These are phyloP conservation scores for Stichodactyla mertensii DNA, from an alignment of 64 coral and sea anemone species.

Conservation along the genomic window DNA sequence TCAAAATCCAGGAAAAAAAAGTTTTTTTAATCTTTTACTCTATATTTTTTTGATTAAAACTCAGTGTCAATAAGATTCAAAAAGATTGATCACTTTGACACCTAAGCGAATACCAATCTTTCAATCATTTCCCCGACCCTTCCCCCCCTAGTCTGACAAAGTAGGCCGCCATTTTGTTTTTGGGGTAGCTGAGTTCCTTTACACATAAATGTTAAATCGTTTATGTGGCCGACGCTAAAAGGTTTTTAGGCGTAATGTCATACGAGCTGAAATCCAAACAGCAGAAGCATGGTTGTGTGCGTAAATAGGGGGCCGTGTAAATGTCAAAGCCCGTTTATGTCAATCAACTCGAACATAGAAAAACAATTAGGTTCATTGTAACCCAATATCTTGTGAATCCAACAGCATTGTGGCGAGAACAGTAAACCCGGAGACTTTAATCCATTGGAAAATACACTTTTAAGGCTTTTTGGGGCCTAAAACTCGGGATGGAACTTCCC, in stretches of 20 bases:
- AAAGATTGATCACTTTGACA: conserved; percentile 15
- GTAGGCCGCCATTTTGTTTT: not conserved
- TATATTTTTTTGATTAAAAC: not conserved
- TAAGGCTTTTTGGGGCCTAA: not conserved
- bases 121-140: not conserved
- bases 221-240: conserved; percentile 4
- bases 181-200: not conserved
- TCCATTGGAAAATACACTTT: not conserved
- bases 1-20: not conserved
- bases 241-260: not conserved
- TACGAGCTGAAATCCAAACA: conserved; percentile 19
- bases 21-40: not conserved
- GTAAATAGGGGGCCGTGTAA: conserved; percentile 31
- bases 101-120: not conserved
- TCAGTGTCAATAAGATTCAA: not conserved
- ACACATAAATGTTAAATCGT: not conserved
- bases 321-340: conserved; percentile 19
- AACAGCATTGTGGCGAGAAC: conserved; percentile 12
- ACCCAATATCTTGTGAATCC: conserved; percentile 8
- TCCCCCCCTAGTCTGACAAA: not conserved
- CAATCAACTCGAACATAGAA: conserved; percentile 21
- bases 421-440: not conserved
- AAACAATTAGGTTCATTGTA: conserved; percentile 30
- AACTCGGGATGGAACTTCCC: conserved; percentile 1
- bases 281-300: not conserved